These are phyloP conservation scores for Elymnias hypermnestra DNA, from an alignment of 1,140 invertebrate genomes.

Conservation along the genomic window DNA sequence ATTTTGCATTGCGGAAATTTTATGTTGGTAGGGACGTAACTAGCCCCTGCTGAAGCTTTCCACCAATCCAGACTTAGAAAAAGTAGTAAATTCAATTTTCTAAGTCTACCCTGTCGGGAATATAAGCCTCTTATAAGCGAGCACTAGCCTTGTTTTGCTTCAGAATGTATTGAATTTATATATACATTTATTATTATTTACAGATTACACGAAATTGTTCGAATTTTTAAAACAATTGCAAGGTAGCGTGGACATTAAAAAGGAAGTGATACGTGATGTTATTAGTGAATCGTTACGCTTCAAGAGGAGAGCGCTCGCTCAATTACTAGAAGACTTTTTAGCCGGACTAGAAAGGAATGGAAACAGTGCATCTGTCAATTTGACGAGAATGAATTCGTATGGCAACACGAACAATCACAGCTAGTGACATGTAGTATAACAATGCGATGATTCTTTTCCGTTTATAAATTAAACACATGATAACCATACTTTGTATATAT, in stretches of 20 bases:
- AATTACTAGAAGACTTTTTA: conserved; percentile 75
- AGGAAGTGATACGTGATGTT: conserved; percentile 80
- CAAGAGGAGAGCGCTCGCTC: conserved; percentile 81
- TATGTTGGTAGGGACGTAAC: too few relatives aligned
- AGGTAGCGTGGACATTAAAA: conserved; percentile 78
- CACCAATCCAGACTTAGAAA: too few relatives aligned
- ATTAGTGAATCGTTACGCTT: conserved; percentile 84
- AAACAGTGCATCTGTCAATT: conserved; percentile 56
- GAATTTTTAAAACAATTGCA: conserved; percentile 79
- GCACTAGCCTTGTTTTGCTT: too few relatives aligned
- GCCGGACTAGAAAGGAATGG: conserved; percentile 70
- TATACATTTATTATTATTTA: conserved; percentile 58
- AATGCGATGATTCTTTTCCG: too few relatives aligned
- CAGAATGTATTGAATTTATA: too few relatives aligned
- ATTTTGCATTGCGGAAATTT: too few relatives aligned
- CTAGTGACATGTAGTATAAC: conserved; percentile 55
- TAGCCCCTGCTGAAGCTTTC: too few relatives aligned
- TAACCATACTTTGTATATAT: too few relatives aligned
- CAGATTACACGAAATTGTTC: conserved; percentile 82
- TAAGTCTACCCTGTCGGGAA: too few relatives aligned
- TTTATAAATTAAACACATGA: too few relatives aligned
- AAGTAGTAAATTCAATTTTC: too few relatives aligned
- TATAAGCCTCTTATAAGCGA: too few relatives aligned
- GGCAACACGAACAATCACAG: conserved; percentile 47
- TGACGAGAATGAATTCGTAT: conserved; percentile 47